These are phyloP conservation scores for Litocranius walleri DNA, from an alignment of 2,113 vertebrate genomes.

Conservation along the genomic window DNA sequence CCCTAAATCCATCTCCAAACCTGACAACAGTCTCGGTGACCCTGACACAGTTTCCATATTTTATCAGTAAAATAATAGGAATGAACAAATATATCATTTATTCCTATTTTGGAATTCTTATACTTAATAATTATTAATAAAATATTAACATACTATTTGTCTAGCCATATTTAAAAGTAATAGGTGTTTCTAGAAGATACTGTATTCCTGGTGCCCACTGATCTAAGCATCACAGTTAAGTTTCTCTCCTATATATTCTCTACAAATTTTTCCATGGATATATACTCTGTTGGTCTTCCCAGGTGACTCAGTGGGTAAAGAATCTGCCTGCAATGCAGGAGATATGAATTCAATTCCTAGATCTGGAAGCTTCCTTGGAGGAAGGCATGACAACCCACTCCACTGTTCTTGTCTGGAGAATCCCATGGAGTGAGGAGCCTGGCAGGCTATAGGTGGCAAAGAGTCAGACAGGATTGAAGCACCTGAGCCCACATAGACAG, in stretches of 20 bases:
- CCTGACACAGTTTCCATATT: background rate
- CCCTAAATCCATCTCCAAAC: background rate
- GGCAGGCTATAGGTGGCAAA: background rate
- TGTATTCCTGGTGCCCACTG: background rate
- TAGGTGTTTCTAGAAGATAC: background rate
- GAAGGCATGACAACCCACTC: background rate
- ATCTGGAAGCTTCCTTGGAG: background rate
- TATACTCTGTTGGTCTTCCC: background rate
- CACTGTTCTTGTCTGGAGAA: background rate
- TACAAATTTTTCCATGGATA: background rate
- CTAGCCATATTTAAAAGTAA: background rate
- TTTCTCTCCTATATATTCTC: background rate
- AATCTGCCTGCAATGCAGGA: background rate
- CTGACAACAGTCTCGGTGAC: background rate
- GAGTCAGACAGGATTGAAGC: fast-evolving
- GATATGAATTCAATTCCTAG: background rate
- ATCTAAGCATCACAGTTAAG: background rate
- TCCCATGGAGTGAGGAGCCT: background rate
- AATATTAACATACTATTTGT: background rate
- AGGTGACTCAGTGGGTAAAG: background rate
- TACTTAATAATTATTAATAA: background rate
- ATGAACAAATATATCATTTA: background rate
- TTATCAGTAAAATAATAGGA: background rate
- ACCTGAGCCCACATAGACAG: background rate
- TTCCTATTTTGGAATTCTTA: background rate